Conservation (phyloP, 2,797 vertebrate species). For the Vultur gryphus region DNA sequence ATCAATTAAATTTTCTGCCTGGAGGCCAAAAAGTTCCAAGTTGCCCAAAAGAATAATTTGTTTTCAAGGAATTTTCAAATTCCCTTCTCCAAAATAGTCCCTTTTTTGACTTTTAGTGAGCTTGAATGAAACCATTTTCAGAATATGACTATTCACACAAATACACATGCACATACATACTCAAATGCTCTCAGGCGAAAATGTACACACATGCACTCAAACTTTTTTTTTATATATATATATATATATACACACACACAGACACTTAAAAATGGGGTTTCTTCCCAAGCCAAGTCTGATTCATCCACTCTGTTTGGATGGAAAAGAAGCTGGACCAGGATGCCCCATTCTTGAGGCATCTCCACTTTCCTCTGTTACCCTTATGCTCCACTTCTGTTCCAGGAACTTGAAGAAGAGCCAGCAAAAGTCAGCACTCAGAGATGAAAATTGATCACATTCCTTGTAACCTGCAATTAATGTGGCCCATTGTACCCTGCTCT, state of each 20-base stretch:
- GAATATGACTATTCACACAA: background rate
- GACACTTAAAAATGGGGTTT: background rate
- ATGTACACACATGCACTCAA: background rate
- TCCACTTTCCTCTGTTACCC: background rate
- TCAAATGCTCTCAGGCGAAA: background rate
- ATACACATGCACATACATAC: fast-evolving
- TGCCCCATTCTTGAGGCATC: background rate
- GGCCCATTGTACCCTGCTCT: background rate
- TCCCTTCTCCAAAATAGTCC: background rate
- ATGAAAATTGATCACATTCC: constrained; percentile 3
- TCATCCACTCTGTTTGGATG: background rate
- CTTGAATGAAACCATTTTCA: background rate
- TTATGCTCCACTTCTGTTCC: background rate
- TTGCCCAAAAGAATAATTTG: background rate
- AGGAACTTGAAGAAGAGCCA: background rate
- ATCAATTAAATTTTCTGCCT: background rate
- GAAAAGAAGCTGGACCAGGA: background rate
- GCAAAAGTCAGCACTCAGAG: background rate
- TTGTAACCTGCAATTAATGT: constrained; percentile 11
- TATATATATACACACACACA: too few species aligned
- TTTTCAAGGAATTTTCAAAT: background rate
- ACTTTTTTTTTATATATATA: too few species aligned
- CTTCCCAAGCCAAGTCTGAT: background rate
- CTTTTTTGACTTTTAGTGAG: background rate
- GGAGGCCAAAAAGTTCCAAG: background rate